A percentile compares a stretch with the other conserved stretches of the same genome.
Evolutionary conservation across 2,888 invertebrate species (phyloP).

Genomic region (Mesoligia furuncula): DNA sequence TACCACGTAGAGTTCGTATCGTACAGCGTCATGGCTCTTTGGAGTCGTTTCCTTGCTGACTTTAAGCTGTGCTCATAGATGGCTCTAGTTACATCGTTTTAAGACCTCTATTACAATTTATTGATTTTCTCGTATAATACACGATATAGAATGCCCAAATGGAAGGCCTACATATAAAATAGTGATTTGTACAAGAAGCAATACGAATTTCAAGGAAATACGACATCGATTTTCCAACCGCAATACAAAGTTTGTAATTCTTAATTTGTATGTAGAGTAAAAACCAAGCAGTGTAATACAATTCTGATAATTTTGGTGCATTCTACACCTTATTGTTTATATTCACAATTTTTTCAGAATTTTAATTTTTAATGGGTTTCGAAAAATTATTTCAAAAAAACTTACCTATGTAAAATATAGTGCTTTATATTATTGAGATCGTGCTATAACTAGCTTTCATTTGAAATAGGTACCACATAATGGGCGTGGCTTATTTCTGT

Average conservation of each 20-base stretch:
- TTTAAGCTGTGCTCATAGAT: slow-evolving; percentile 6
- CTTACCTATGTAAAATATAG: background rate
- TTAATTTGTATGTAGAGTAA: background rate
- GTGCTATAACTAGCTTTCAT: background rate
- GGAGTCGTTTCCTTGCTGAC: background rate
- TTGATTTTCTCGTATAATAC: slow-evolving; percentile 1
- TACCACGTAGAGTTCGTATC: background rate
- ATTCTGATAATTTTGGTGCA: background rate
- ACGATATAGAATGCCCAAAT: background rate
- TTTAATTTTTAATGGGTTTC: background rate
- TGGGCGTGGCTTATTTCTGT: background rate
- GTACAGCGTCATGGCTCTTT: slow-evolving; percentile 63
- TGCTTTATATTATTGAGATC: background rate
- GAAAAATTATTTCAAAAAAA: background rate
- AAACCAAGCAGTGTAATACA: background rate
- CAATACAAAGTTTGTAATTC: slow-evolving; percentile 12
- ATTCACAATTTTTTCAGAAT: background rate
- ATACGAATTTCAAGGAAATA: background rate
- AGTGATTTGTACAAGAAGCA: background rate
- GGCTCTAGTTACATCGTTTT: slow-evolving; percentile 5
- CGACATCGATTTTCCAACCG: slow-evolving; percentile 5
- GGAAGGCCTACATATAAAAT: background rate
- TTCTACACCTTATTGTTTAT: background rate
- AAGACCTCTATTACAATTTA: background rate
- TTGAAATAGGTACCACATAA: background rate